These are phyloP conservation scores for Leptinotarsa juncta DNA, from an alignment of 2,888 invertebrate species.

Conservation along the genomic window DNA sequence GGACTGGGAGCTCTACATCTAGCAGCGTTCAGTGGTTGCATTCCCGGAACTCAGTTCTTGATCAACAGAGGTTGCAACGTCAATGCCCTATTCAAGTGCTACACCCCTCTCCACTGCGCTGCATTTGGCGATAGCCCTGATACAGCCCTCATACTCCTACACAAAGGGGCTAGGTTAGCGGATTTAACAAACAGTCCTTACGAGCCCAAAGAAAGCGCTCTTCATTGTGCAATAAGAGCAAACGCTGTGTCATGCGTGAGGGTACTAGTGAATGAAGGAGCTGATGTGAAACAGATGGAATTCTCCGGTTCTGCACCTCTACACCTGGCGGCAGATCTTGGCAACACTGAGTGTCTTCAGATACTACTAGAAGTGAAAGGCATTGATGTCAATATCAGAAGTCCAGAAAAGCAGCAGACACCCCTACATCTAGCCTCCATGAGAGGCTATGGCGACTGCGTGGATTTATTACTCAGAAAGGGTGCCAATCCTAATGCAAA, in stretches of 20 bases:
- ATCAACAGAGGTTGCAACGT: constrained; percentile 76
- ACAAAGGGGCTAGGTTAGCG: constrained; percentile 75
- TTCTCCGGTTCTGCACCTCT: constrained; percentile 85
- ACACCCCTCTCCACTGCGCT: constrained; percentile 88
- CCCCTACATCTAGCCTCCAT: constrained; percentile 89
- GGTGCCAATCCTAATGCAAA: constrained; percentile 80
- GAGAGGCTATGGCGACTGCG: constrained; percentile 84
- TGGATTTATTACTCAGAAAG: constrained; percentile 77
- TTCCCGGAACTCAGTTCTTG: constrained; percentile 76
- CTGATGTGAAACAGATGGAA: constrained; percentile 80
- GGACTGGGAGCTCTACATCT: constrained; percentile 82
- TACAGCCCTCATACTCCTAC: constrained; percentile 81
- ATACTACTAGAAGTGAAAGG: constrained; percentile 80
- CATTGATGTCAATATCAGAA: constrained; percentile 76
- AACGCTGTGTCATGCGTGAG: constrained; percentile 82
- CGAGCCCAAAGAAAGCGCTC: constrained; percentile 78
- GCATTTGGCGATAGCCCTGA: constrained; percentile 88
- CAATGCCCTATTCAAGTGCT: constrained; percentile 76
- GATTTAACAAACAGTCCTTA: constrained; percentile 72
- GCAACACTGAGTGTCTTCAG: constrained; percentile 77
- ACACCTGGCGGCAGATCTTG: constrained; percentile 84
- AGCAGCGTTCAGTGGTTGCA: constrained; percentile 80
- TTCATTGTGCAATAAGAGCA: constrained; percentile 89
- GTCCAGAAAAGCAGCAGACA: constrained; percentile 80
- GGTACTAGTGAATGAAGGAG: constrained; percentile 79